Conservation (phyloP, 2,113 vertebrate genomes). For the Genyomyrus donnyi region DNA sequence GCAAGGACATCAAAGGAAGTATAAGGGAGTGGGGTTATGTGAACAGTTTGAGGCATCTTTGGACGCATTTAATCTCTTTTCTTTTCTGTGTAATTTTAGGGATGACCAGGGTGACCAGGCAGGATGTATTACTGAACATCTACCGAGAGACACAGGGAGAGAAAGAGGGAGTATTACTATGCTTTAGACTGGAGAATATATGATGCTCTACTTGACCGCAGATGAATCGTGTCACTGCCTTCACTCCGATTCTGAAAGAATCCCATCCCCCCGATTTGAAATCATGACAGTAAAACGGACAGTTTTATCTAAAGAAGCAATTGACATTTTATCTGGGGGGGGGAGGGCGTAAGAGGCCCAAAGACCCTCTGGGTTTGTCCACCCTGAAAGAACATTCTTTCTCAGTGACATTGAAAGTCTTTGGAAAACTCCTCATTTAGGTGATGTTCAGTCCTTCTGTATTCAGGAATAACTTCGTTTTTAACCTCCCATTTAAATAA, state of each 20-base stretch:
- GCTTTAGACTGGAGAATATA: conserved; percentile 11
- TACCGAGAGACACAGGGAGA: background rate
- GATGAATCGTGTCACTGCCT: conserved; percentile 26
- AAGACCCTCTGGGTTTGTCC: background rate
- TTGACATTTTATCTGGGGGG: background rate
- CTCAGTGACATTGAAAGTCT: background rate
- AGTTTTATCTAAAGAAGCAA: conserved; percentile 14
- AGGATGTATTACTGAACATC: background rate
- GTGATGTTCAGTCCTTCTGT: background rate
- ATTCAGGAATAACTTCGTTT: background rate
- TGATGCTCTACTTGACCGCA: conserved; percentile 23
- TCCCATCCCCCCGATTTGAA: background rate
- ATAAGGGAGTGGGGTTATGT: background rate
- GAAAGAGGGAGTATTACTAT: background rate
- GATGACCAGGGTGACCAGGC: background rate
- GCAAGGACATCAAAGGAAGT: background rate
- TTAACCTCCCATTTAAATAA: background rate
- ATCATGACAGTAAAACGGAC: conserved; percentile 10
- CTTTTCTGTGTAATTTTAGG: background rate
- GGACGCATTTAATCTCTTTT: background rate
- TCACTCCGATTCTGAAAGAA: background rate
- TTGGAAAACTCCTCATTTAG: background rate
- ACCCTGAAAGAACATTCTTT: background rate
- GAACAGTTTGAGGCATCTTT: background rate
- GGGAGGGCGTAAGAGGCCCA: background rate